Conservation (phyloP, 2,113 vertebrate genomes). For the Corythornis cristatus region DNA sequence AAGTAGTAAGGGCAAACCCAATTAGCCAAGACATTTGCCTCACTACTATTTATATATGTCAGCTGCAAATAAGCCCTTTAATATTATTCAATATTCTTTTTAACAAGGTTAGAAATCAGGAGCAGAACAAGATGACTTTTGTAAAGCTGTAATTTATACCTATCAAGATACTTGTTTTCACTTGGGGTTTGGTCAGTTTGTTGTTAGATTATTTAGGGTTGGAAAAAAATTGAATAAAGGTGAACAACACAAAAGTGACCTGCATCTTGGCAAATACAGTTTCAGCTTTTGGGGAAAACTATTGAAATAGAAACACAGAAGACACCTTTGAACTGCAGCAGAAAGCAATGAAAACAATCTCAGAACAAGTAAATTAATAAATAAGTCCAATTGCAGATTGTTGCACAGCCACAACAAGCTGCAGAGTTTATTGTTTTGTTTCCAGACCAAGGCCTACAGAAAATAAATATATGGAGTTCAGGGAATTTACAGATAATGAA, state of each 20-base stretch:
- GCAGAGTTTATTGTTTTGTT: constrained; percentile 61
- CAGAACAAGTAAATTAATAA: constrained; percentile 17
- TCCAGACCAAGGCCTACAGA: constrained; percentile 37
- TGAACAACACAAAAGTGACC: neutral
- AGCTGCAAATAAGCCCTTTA: neutral
- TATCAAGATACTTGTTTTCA: neutral
- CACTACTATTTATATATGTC: neutral
- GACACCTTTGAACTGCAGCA: neutral
- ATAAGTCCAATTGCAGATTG: constrained; percentile 2
- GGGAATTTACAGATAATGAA: constrained; percentile 65
- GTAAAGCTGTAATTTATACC: neutral
- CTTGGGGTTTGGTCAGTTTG: neutral
- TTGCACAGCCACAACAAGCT: constrained; percentile 6
- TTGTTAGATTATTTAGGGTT: neutral
- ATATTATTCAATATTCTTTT: neutral
- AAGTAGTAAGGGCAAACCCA: neutral
- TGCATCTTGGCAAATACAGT: neutral
- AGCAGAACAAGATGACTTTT: neutral
- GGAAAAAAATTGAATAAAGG: neutral
- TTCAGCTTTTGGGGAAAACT: constrained; percentile 48
- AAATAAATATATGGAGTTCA: constrained; percentile 65
- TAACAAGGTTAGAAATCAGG: neutral
- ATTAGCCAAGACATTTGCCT: neutral
- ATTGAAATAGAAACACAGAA: neutral
- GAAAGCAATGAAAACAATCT: constrained; percentile 10